Percentiles rank a stretch among this genome's conserved stretches.
phyloP scores from a whole-genome alignment of 2,797 vertebrate species.

The Sternarchorhynchus goeldii region DNA sequence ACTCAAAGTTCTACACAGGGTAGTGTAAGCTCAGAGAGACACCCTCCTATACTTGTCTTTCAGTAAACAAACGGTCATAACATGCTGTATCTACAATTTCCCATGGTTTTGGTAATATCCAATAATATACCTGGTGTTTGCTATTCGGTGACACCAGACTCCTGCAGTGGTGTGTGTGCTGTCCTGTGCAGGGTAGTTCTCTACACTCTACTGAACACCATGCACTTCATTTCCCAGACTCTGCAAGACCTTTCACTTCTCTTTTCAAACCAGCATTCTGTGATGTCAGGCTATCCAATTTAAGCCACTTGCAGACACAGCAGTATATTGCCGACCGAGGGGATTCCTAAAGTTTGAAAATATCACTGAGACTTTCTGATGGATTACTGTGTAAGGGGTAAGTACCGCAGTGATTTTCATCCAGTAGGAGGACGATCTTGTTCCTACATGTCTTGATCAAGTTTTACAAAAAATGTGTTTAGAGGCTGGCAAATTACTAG shows the following conservation, averaged over 20 bases:
- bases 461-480: too few relatives aligned
- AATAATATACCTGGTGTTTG: too few relatives aligned
- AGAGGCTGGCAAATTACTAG: too few relatives aligned
- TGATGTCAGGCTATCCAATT: not conserved
- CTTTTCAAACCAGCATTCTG: not conserved
- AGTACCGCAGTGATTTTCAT: not conserved
- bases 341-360: not conserved
- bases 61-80: not conserved
- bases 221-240: not conserved
- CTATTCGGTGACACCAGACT: not conserved
- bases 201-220: too few relatives aligned
- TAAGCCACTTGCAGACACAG: not conserved
- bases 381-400: not conserved
- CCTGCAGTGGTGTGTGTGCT: not conserved
- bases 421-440: not conserved
- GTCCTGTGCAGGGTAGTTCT: too few relatives aligned
- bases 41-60: not conserved
- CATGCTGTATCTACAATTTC: too few relatives aligned
- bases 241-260: constrained; percentile 13
- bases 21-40: not conserved
- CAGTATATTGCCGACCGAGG: not conserved
- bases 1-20: not conserved
- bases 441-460: too few relatives aligned
- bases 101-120: too few relatives aligned
- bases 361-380: not conserved